Conservation (phyloP, 2,113 vertebrate genomes). For the Phrynocephalus versicolor region DNA sequence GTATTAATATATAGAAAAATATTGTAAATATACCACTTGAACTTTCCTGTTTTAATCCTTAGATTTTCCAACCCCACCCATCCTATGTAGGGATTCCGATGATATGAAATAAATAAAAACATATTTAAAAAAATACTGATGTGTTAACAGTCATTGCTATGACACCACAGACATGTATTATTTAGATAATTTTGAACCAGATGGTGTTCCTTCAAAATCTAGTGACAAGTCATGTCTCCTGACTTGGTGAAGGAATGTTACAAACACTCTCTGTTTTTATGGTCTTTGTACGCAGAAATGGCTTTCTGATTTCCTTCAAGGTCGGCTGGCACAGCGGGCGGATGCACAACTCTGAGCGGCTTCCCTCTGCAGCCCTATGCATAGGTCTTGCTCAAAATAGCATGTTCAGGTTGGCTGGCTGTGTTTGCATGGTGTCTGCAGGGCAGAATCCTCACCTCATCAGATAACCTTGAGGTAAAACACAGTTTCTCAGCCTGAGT, state of each 20-base stretch:
- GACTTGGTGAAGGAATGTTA: not conserved
- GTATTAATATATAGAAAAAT: too few relatives aligned
- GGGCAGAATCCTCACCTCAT: not conserved
- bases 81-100: too few relatives aligned
- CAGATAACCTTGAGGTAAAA: slow-evolving; percentile 29
- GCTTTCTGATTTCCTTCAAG: slow-evolving; percentile 22
- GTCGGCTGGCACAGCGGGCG: slow-evolving; percentile 15
- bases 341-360: not conserved
- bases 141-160: not conserved
- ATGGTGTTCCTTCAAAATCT: not conserved
- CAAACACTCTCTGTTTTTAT: not conserved
- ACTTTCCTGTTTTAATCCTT: too few relatives aligned
- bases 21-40: too few relatives aligned
- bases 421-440: slow-evolving; percentile 20
- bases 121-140: not conserved
- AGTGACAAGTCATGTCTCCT: not conserved
- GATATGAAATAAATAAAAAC: too few relatives aligned
- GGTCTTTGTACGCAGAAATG: not conserved
- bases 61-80: too few relatives aligned
- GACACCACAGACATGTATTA: not conserved
- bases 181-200: not conserved
- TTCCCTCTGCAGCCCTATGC: slow-evolving; percentile 3
- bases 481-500: slow-evolving; percentile 5
- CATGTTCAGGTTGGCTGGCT: slow-evolving; percentile 7
- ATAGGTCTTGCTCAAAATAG: slow-evolving; percentile 14